A percentile compares a stretch with the other conserved stretches of the same genome.
phyloP scores from a whole-genome alignment of 2,888 invertebrate genomes.

The Euzophera pinguis region DNA sequence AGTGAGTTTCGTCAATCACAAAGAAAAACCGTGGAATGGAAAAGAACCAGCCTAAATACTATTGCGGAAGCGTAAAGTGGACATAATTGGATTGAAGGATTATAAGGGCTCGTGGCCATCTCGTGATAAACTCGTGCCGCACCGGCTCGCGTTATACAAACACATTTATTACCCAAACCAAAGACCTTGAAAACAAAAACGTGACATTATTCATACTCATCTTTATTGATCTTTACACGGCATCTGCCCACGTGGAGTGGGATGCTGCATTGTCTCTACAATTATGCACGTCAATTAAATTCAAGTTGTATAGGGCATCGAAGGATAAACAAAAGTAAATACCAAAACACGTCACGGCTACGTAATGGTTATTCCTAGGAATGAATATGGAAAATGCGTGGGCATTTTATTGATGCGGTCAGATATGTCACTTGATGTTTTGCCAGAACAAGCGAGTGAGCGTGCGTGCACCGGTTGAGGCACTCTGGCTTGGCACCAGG shows the following conservation, averaged over 20 bases:
- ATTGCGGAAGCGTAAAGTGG: neutral
- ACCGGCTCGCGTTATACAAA: neutral
- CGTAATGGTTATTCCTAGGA: neutral
- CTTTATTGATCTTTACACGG: conserved; percentile 6
- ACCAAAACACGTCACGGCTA: neutral
- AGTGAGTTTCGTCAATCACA: too few species aligned
- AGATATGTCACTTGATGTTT: neutral
- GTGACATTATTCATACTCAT: conserved; percentile 4
- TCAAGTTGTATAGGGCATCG: neutral
- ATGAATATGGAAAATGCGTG: neutral
- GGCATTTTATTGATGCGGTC: neutral
- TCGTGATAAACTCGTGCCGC: neutral
- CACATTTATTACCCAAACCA: neutral
- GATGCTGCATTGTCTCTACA: conserved; percentile 2
- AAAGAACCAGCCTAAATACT: neutral
- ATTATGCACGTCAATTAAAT: neutral
- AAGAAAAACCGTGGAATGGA: too few species aligned
- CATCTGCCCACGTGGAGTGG: neutral
- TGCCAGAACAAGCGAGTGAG: neutral
- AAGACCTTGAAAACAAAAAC: neutral
- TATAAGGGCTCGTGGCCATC: neutral
- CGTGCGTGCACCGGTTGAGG: neutral
- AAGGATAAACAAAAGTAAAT: neutral
- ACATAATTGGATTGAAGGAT: neutral
- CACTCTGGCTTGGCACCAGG: neutral